Evolutionary conservation across 2,113 vertebrate genomes (phyloP), one percentile per base, ranked within the genome.

Genomic region (Proterorhinus semilunaris): DNA sequence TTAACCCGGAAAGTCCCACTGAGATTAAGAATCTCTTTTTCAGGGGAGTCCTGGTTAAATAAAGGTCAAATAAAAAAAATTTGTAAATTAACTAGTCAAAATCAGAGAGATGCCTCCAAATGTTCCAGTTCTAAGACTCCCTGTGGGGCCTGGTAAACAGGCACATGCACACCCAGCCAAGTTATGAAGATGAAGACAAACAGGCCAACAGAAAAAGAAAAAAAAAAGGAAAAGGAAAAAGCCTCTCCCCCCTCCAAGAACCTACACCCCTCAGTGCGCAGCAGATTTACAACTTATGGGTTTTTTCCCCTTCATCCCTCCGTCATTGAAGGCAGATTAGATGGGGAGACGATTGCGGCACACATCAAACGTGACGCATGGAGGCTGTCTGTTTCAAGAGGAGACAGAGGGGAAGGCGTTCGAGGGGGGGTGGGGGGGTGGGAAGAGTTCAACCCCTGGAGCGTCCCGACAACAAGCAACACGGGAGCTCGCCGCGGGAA

Each of bases 201-300:
- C 57, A 43, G 64, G 61, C 62, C 43, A 66, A 68, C 69, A 80
- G 7, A 47, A 47, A 47, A 10, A 2, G 7, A 47, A 47, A 47
- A 47, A 10, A 2, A 47, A 47, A 47, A 47, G 2, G 21, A 21
- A 21, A 21, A 21, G 21, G 0, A 44, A n/a, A 51, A 27, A 15
- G 3, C 43, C 27, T 11, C 51, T 5, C 54, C 12, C 21, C 45
- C 12, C 1, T 7, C 7, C 16, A 15, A 13, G 54, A 17, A 12
- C 4, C 67, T 21, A 16, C 17, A 42, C 51, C 44, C 71, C 68
- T 54, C 9, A 8, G 58, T 49, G 68, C 0, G 36, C 2, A 78
- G 72, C 65, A 91, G 86, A 90, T 92, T 92, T 91, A 91, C 87
- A 87, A 87, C 81, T 91, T 90, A 89, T 87, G 85, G 87, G 78